Evolutionary conservation across 2,888 invertebrate genomes (phyloP), one percentile per base, ranked within the genome.

Genomic region (Pharmacophagus antenor): DNA sequence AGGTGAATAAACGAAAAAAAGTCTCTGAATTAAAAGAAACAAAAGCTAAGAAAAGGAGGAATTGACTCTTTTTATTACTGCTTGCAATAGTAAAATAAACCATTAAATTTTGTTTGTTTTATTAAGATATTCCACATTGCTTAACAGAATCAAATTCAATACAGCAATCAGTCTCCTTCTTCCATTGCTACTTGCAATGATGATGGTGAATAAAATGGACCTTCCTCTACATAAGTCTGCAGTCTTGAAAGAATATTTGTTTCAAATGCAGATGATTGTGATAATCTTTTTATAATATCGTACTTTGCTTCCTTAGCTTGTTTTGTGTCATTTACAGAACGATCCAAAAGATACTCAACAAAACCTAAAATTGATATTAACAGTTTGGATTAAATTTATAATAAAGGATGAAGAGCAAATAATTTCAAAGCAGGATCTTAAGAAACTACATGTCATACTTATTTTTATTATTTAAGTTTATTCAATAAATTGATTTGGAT

Each of bases 331-430:
- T 95, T 95, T 0, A 92, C 86, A 55, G 92, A 89, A 44, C 97
- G 92, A 76, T 97, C 95, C 37, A 98, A 77, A 7, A 98, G 85
- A 77, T 94, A 97, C 80, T 97, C 97, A 15, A 95, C 76, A 53
- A 96, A 92, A 56, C 95, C 95, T 91, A 88, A 65, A 42, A n/a
- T 17, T 42, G 7, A 42, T 4, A 6, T 17, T n/a, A 12, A 41
- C 10, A 41, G 15, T 41, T 27, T 27, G 27, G 7, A 10, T 27
- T 7, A 27, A 1, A n/a, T n/a, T n/a, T n/a, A n/a, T n/a, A n/a
- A n/a, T n/a, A n/a, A n/a, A n/a, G n/a, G n/a, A n/a, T n/a, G n/a
- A n/a, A n/a, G n/a, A n/a, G n/a, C n/a, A n/a, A n/a, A n/a, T n/a
- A n/a, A n/a, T n/a, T n/a, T n/a, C n/a, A n/a, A n/a, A n/a, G n/a